These are phyloP conservation scores for Sebastes matsubarae DNA, from an alignment of 2,797 vertebrate genomes.

Conservation along the genomic window DNA sequence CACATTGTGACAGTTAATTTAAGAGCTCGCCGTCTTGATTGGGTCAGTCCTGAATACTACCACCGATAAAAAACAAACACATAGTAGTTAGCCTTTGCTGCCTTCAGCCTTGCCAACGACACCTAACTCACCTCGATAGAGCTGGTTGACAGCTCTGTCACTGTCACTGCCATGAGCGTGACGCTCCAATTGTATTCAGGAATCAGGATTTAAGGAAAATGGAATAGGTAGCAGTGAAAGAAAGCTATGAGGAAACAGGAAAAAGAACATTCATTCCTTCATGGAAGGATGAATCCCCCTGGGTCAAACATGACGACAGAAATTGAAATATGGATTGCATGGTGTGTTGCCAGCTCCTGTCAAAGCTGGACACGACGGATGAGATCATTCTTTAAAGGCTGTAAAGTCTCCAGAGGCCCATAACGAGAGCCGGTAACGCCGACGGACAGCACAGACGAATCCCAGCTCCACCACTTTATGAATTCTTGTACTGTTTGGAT, in stretches of 20 bases:
- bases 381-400: slow-evolving; percentile 44
- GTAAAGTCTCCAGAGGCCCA: background rate
- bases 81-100: background rate
- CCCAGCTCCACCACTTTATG: background rate
- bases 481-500: background rate
- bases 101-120: background rate
- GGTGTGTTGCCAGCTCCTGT: slow-evolving; percentile 36
- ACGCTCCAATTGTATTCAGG: slow-evolving; percentile 27
- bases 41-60: background rate
- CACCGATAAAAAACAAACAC: background rate
- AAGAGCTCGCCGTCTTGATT: slow-evolving; percentile 1
- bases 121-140: slow-evolving; percentile 13
- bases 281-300: slow-evolving; percentile 43
- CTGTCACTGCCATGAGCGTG: slow-evolving; percentile 13
- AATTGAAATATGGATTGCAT: slow-evolving; percentile 52
- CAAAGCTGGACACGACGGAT: slow-evolving; percentile 29
- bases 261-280: slow-evolving; percentile 42
- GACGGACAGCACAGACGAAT: background rate
- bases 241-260: slow-evolving; percentile 7
- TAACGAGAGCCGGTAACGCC: slow-evolving; percentile 1
- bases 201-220: slow-evolving; percentile 37
- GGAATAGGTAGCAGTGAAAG: slow-evolving; percentile 25
- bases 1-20: slow-evolving; percentile 20
- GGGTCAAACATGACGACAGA: slow-evolving; percentile 58
- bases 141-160: slow-evolving; percentile 36